Evolutionary conservation across 2,888 invertebrate genomes (phyloP), one percentile per base, ranked within the genome.

Genomic region (Dusona sp.): DNA sequence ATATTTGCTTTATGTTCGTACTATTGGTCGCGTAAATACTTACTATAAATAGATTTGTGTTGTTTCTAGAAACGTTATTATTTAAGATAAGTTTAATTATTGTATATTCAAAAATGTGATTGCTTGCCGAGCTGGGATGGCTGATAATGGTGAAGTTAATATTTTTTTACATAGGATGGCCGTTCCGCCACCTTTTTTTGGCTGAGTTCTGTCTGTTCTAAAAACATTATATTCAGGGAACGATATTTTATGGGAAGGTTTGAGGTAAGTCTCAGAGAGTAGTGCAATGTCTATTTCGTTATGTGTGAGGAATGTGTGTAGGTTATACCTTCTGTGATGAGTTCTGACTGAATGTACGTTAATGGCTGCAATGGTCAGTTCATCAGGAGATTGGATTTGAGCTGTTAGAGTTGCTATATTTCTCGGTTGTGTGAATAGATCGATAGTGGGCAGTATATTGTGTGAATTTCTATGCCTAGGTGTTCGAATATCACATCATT

Each of bases 161-260:
- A 4, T 67, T 9, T 87, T 88, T 78, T 85, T 88, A 9, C 87
- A 85, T 1, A 88, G 0, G 7, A 88, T 87, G n/a, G 88, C 88
- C 16, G 89, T 88, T 0, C 88, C 89, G 2, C 88, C 88, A 0
- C 85, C 83, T 70, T 88, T 77, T 0, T 7, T 82, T 0, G 81
- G 25, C 4, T 79, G 75, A 0, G 73, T 78, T 25, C 87, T 74
- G 48, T 88, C 88, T 13, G 74, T 70, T 16, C 87, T 57, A 19
- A 88, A 73, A 0, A 87, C 11, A 4, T 86, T n/a, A 57, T 85
- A 88, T 16, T 88, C 36, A 7, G 29, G 29, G 64, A 88, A 87
- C 9, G 13, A 19, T 0, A 87, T 16, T 67, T 83, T 75, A 45
- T 89, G 87, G 13, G n/a, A 36, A 3, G 11, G 48, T 1, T 79